Evolutionary conservation across 2,888 invertebrate genomes (phyloP).

Genomic region (Brachyptera risi): DNA sequence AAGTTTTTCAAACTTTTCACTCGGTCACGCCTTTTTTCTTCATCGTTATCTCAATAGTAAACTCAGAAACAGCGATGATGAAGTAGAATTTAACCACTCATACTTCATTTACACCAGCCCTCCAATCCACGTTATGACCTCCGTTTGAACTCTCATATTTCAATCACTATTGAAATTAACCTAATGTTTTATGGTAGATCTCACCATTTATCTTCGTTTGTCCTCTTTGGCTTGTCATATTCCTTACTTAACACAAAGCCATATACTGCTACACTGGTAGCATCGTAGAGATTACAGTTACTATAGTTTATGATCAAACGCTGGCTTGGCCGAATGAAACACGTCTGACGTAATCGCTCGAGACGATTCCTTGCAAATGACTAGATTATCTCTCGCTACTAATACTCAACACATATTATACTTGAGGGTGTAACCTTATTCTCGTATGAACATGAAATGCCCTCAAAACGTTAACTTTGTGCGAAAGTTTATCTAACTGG

Average conservation of each 20-base stretch:
- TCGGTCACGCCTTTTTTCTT: not conserved
- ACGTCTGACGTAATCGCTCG: not conserved
- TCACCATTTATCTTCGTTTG: not conserved
- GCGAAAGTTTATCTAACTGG: not conserved
- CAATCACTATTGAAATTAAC: not conserved
- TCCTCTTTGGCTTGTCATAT: not conserved
- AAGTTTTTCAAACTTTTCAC: not conserved
- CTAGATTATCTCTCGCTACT: not conserved
- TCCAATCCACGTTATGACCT: not conserved
- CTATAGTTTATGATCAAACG: not conserved
- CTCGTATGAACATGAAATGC: not conserved
- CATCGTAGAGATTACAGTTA: not conserved
- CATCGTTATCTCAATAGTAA: not conserved
- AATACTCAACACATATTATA: not conserved
- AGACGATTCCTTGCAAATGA: not conserved
- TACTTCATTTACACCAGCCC: not conserved
- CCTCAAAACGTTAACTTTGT: not conserved
- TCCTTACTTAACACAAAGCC: not conserved
- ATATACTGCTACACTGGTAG: not conserved
- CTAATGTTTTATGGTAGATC: not conserved
- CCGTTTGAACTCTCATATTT: not conserved
- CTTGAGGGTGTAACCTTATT: not conserved
- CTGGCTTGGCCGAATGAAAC: not conserved
- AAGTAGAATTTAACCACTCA: not conserved
- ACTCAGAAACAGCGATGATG: not conserved